A percentile compares a stretch with the other conserved stretches of the same genome.
These are phyloP conservation scores for Ormyrus labotus DNA, from an alignment of 2,888 invertebrate genomes.

Conservation along the genomic window DNA sequence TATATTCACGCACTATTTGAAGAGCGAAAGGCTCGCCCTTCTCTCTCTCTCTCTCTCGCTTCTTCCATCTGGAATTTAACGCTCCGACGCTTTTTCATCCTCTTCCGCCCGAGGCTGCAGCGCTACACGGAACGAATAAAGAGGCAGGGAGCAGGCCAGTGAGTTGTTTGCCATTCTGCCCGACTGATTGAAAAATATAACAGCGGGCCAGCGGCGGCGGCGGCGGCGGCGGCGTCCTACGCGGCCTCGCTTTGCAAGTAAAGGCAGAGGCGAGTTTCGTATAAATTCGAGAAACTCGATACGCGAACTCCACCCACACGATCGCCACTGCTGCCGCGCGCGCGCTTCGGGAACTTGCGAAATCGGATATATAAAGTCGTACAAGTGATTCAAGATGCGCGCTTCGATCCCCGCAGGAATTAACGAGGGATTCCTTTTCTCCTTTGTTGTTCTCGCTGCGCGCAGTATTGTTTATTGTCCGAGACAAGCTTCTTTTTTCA, in stretches of 20 bases:
- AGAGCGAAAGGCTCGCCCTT: no score
- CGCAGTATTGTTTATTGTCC: no score
- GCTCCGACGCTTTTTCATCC: constrained; percentile 34
- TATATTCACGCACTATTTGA: no score
- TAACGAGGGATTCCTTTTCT: constrained; percentile 12
- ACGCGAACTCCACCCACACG: constrained; percentile 44
- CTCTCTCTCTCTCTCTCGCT: background rate
- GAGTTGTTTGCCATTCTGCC: constrained; percentile 31
- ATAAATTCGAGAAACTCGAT: constrained; percentile 61
- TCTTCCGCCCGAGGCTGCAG: background rate
- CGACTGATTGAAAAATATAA: constrained; percentile 52
- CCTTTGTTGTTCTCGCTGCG: background rate
- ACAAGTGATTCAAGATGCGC: constrained; percentile 42
- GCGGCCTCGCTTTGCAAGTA: background rate
- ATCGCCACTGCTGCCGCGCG: background rate
- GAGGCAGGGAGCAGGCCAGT: constrained; percentile 6
- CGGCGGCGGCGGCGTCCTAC: background rate
- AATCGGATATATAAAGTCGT: constrained; percentile 61
- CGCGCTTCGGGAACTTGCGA: constrained; percentile 30
- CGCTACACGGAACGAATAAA: background rate
- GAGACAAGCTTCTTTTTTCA: no score
- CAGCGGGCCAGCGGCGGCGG: background rate
- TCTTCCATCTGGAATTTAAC: constrained; percentile 33
- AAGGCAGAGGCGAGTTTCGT: constrained; percentile 48
- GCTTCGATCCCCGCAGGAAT: constrained; percentile 17